phyloP scores from a whole-genome alignment of 1,140 invertebrate genomes.

The Metopolophium dirhodum region DNA sequence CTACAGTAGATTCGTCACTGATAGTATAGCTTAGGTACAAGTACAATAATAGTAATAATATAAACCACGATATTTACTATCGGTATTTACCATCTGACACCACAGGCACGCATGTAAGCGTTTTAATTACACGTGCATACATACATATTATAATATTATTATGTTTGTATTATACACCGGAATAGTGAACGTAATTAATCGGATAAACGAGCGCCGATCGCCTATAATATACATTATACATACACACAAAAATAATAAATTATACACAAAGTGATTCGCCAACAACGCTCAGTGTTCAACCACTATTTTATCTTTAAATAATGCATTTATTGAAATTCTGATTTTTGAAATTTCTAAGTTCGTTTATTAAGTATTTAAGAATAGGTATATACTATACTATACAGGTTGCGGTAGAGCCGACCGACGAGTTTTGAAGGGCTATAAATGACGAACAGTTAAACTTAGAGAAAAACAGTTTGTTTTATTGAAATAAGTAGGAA shows the following conservation, averaged over 20 bases:
- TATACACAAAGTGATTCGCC: background rate
- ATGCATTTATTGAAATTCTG: background rate
- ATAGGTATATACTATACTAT: too few relatives aligned
- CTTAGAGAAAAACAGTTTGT: background rate
- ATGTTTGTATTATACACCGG: background rate
- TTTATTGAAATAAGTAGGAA: background rate
- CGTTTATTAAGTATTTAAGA: too few relatives aligned
- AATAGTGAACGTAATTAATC: background rate
- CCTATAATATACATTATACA: too few relatives aligned
- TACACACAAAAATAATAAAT: background rate
- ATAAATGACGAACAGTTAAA: background rate
- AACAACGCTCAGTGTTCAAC: background rate
- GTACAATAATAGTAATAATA: conserved; percentile 13
- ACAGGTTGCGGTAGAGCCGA: background rate
- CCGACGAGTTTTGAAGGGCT: background rate
- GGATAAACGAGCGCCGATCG: background rate
- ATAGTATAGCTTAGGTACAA: background rate
- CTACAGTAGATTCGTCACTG: conserved; percentile 1
- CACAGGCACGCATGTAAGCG: background rate
- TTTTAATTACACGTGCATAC: background rate
- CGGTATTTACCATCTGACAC: background rate
- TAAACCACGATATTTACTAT: background rate
- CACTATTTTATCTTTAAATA: background rate
- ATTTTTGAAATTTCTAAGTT: background rate
- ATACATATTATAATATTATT: conserved; percentile 18